Conservation (phyloP, 2,797 vertebrate species). For the Mormyrus proboscirostris region DNA sequence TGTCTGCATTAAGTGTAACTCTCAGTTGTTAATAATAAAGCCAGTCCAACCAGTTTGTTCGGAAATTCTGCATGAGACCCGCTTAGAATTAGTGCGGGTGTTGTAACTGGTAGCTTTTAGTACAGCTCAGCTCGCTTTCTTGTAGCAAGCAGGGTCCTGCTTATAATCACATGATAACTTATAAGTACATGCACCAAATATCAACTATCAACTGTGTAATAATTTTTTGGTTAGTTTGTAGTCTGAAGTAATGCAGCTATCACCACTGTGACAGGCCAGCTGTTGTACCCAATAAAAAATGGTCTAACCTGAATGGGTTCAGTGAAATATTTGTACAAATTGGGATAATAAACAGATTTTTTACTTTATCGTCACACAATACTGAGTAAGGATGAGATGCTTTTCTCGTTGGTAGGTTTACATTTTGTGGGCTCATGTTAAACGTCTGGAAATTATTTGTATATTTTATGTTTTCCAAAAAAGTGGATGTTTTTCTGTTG, state of each 20-base stretch:
- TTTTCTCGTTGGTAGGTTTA: background rate
- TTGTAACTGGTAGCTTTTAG: background rate
- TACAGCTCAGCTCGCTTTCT: background rate
- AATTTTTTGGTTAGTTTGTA: background rate
- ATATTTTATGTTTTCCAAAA: background rate
- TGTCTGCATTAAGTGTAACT: background rate
- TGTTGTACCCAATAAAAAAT: background rate
- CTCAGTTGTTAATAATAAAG: background rate
- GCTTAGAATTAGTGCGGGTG: background rate
- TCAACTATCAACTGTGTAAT: background rate
- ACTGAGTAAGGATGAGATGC: background rate
- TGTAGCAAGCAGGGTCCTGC: background rate
- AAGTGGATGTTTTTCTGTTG: background rate
- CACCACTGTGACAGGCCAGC: background rate
- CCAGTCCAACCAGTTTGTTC: background rate
- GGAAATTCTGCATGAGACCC: background rate
- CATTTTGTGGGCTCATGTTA: background rate
- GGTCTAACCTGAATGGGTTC: background rate
- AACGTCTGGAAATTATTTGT: background rate
- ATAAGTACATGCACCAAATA: background rate
- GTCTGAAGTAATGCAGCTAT: background rate
- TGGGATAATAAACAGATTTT: background rate
- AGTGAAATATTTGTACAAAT: background rate
- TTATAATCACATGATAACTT: background rate
- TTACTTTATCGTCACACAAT: background rate